Percentiles rank a stretch among this genome's conserved stretches.
These are phyloP conservation scores for Cirrhinus molitorella DNA, from an alignment of 2,797 vertebrate species.

Conservation along the genomic window DNA sequence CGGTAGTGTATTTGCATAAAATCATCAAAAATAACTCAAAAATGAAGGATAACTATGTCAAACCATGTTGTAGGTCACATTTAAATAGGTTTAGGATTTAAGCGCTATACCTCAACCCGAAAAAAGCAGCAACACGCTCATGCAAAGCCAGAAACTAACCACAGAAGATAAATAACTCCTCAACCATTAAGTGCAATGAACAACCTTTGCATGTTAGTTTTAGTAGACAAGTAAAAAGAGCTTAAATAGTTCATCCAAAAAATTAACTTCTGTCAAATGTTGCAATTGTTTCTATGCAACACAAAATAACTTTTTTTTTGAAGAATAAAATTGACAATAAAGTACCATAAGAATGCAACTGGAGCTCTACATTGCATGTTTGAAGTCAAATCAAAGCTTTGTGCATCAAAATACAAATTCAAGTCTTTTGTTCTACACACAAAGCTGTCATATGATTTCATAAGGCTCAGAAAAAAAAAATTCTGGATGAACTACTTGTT, in stretches of 20 bases:
- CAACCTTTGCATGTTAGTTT: not conserved
- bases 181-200: not conserved
- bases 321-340: no score
- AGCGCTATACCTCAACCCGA: not conserved
- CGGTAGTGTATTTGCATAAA: not conserved
- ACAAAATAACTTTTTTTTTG: no score
- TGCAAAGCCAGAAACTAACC: conserved; percentile 2
- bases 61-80: not conserved
- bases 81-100: not conserved
- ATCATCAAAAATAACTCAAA: not conserved
- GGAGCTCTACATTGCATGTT: not conserved
- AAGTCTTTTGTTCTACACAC: not conserved
- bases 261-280: not conserved
- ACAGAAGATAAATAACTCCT: not conserved
- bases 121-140: not conserved
- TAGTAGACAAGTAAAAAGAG: not conserved
- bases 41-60: not conserved
- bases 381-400: not conserved
- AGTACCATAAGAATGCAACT: not conserved
- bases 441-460: not conserved
- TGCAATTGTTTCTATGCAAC: not conserved
- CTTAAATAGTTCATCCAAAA: not conserved
- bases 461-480: not conserved
- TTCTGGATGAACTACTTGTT: not conserved
- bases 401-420: not conserved